phyloP scores from a whole-genome alignment of 2,113 vertebrate genomes.

The Piaya cayana region DNA sequence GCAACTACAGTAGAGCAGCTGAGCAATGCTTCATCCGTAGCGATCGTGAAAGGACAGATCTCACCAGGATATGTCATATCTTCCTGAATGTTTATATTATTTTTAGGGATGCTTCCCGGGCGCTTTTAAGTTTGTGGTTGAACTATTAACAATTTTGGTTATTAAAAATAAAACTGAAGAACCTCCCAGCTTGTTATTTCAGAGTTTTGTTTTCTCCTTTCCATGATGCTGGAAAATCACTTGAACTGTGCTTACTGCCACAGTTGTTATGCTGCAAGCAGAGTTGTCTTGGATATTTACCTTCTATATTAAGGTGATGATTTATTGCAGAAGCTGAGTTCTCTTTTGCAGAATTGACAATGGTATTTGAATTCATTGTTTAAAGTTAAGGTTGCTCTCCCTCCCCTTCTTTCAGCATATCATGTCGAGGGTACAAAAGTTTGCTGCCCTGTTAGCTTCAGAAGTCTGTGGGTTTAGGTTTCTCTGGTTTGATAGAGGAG shows the following conservation, averaged over 20 bases:
- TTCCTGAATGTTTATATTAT: background rate
- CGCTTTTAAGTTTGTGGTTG: background rate
- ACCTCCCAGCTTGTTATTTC: background rate
- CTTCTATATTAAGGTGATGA: background rate
- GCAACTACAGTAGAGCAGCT: background rate
- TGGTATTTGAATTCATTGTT: background rate
- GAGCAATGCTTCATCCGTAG: background rate
- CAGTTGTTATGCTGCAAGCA: background rate
- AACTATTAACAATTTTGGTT: background rate
- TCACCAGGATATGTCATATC: background rate
- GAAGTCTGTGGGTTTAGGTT: background rate
- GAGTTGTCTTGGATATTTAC: background rate
- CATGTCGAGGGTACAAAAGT: background rate
- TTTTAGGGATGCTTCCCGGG: background rate
- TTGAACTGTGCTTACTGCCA: background rate
- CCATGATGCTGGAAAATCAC: background rate
- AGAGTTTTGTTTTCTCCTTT: background rate
- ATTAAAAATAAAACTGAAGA: background rate
- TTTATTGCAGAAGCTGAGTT: background rate
- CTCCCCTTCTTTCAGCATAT: background rate
- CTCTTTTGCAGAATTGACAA: background rate
- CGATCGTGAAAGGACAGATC: background rate
- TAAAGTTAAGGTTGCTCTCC: background rate
- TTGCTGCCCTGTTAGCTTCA: background rate
- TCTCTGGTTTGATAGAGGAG: background rate